phyloP scores from a whole-genome alignment of 2,888 invertebrate genomes.

The Dryobota labecula region DNA sequence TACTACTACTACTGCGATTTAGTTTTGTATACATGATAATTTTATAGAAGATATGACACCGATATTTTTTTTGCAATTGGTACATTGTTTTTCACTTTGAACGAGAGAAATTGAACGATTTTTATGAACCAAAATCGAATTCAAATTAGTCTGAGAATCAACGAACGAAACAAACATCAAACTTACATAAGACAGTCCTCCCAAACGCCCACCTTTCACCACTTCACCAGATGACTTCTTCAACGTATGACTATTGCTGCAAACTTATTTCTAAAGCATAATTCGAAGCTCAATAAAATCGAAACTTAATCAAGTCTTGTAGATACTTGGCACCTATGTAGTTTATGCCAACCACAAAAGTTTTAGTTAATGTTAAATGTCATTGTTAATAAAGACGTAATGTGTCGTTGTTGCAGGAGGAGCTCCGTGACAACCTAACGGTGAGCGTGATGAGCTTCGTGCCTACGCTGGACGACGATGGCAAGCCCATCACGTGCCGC shows the following conservation, averaged over 20 bases:
- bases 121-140: neutral
- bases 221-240: too few relatives aligned
- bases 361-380: neutral
- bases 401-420: slow-evolving; percentile 91
- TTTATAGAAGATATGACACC: neutral
- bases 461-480: slow-evolving; percentile 97
- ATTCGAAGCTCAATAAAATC: neutral
- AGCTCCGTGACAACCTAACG: slow-evolving; percentile 95
- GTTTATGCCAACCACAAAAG: neutral
- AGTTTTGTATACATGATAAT: neutral
- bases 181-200: too few relatives aligned
- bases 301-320: neutral
- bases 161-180: too few relatives aligned
- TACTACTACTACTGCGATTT: slow-evolving; percentile 8
- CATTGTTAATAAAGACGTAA: neutral
- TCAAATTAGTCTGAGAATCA: too few relatives aligned
- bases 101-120: neutral
- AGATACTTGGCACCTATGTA: neutral
- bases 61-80: neutral
- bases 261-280: neutral
- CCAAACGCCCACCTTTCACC: too few relatives aligned
- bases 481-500: slow-evolving; percentile 96
- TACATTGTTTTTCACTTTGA: neutral
- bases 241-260: neutral
- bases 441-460: slow-evolving; percentile 96